Conservation (phyloP, 2,113 vertebrate species). For the Phrynosoma platyrhinos region DNA sequence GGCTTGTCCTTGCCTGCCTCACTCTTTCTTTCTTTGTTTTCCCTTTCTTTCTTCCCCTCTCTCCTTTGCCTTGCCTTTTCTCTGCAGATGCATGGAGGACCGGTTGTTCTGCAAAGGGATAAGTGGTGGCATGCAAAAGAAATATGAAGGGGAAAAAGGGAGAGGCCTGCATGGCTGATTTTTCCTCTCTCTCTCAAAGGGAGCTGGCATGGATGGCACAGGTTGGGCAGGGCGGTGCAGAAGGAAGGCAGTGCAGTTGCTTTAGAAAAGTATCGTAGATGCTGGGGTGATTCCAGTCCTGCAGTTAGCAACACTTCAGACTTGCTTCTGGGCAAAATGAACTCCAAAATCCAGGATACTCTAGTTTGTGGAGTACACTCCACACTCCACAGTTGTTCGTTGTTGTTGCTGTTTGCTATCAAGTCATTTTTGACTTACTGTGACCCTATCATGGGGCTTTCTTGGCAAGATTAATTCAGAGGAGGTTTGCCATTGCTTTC, state of each 20-base stretch:
- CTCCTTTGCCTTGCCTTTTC: not conserved
- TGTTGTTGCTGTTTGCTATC: no score
- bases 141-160: not conserved
- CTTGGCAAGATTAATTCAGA: no score
- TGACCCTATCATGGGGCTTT: no score
- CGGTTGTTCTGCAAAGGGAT: not conserved
- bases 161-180: not conserved
- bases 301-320: not conserved
- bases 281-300: not conserved
- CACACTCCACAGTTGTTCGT: no score
- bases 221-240: not conserved
- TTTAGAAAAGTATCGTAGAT: no score
- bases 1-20: not conserved
- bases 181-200: not conserved
- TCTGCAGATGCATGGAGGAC: not conserved
- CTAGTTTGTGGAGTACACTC: no score
- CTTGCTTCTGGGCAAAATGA: no score
- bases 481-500: no score
- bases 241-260: not conserved
- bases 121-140: not conserved
- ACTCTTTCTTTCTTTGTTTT: no score
- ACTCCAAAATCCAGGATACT: not conserved
- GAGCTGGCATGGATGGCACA: not conserved
- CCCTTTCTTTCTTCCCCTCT: not conserved
- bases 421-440: no score